Conservation (phyloP, 2,888 invertebrate species). For the Xestia ashworthii region DNA sequence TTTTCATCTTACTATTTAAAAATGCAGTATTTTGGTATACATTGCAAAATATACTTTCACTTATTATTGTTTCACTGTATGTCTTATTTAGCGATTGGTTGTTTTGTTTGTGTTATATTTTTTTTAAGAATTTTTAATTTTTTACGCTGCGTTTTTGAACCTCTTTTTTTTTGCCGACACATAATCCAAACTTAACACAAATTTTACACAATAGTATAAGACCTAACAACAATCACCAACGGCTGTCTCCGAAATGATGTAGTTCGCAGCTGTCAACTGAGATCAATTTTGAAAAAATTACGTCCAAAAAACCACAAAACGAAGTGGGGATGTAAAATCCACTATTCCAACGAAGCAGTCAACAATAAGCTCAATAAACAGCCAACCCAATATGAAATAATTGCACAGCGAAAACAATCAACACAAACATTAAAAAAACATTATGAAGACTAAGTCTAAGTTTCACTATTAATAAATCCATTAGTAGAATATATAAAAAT, state of each 20-base stretch:
- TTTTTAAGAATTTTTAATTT: conserved; percentile 65
- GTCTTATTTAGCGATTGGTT: conserved; percentile 54
- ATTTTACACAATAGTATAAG: conserved; percentile 73
- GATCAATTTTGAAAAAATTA: conserved; percentile 86
- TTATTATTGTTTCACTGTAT: conserved; percentile 84
- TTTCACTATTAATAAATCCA: conserved; percentile 89
- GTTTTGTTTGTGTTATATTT: conserved; percentile 41
- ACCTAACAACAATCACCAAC: conserved; percentile 85
- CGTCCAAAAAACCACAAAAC: conserved; percentile 76
- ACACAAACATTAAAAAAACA: conserved; percentile 85
- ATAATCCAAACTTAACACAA: conserved; percentile 86
- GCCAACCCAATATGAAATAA: conserved; percentile 83
- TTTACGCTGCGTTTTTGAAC: conserved; percentile 72
- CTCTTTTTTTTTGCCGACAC: conserved; percentile 86
- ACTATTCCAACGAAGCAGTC: conserved; percentile 79
- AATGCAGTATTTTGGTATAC: conserved; percentile 91
- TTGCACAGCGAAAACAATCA: conserved; percentile 90
- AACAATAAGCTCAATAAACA: conserved; percentile 83
- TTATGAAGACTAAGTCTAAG: conserved; percentile 86
- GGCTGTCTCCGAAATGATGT: conserved; percentile 83
- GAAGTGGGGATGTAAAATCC: conserved; percentile 78
- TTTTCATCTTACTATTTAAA: conserved; percentile 87
- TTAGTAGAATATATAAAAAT: conserved; percentile 91
- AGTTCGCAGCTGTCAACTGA: conserved; percentile 87
- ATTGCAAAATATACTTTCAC: conserved; percentile 83